Conservation (phyloP, 2,113 vertebrate genomes). For the Colinus virginianus region DNA sequence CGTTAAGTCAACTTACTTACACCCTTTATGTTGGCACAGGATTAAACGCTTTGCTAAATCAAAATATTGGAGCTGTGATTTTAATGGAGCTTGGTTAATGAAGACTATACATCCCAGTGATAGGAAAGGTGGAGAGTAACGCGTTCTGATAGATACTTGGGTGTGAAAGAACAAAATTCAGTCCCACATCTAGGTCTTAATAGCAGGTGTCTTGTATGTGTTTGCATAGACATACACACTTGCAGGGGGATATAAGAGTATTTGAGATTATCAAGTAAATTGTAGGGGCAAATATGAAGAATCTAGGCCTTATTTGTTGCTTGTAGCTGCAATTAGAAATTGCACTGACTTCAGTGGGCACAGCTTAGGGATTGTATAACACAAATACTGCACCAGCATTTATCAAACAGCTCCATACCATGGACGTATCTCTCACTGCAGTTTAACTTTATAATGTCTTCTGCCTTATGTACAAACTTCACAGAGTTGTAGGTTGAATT, state of each 20-base stretch:
- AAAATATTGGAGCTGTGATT: not conserved
- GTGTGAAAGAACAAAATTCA: not conserved
- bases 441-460: not conserved
- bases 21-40: not conserved
- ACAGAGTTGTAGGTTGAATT: not conserved
- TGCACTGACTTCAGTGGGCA: not conserved
- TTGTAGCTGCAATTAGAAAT: not conserved
- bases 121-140: not conserved
- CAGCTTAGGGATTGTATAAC: not conserved
- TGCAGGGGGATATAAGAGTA: not conserved
- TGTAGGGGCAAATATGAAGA: not conserved
- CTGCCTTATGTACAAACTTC: not conserved
- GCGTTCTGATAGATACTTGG: not conserved
- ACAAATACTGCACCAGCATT: slow-evolving; percentile 25
- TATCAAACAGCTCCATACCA: slow-evolving; percentile 67
- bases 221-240: not conserved
- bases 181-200: not conserved
- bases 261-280: not conserved
- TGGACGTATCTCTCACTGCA: slow-evolving; percentile 53
- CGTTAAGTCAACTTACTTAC: not conserved
- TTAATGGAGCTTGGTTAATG: slow-evolving; percentile 16
- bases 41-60: not conserved
- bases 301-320: not conserved
- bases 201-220: rapidly evolving
- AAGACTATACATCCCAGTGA: not conserved